phyloP scores from a whole-genome alignment of 2,113 vertebrate genomes.

The Ceyx cyanopectus region DNA sequence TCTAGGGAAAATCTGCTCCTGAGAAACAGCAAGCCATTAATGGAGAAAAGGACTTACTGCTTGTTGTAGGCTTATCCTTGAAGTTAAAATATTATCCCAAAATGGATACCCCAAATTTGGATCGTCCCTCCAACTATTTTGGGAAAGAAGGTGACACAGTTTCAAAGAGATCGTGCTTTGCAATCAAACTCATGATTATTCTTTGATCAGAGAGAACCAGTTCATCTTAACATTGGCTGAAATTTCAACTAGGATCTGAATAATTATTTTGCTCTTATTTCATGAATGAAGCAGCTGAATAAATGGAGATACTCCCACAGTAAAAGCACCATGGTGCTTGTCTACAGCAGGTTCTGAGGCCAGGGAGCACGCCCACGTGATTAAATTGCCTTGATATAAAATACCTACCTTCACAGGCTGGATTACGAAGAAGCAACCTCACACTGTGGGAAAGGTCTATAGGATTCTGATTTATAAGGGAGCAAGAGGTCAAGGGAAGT shows the following conservation, averaged over 20 bases:
- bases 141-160: background rate
- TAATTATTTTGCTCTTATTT: background rate
- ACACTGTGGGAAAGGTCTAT: constrained; percentile 54
- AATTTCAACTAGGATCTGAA: background rate
- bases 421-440: constrained; percentile 5
- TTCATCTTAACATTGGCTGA: background rate
- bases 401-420: background rate
- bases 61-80: background rate
- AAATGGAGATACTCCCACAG: background rate
- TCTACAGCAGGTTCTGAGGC: background rate
- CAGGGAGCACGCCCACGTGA: background rate
- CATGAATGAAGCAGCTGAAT: background rate
- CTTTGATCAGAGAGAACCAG: background rate
- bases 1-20: background rate
- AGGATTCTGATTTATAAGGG: constrained; percentile 72
- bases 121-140: background rate
- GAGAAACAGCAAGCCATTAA: background rate
- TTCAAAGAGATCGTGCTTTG: background rate
- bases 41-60: background rate
- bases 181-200: background rate
- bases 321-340: fast-evolving
- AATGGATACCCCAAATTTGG: background rate
- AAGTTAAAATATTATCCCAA: background rate
- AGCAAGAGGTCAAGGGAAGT: constrained; percentile 66
- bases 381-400: constrained; percentile 32